Evolutionary conservation across 2,113 vertebrate species (phyloP).

Genomic region (Chamaetylas fuelleborni): DNA sequence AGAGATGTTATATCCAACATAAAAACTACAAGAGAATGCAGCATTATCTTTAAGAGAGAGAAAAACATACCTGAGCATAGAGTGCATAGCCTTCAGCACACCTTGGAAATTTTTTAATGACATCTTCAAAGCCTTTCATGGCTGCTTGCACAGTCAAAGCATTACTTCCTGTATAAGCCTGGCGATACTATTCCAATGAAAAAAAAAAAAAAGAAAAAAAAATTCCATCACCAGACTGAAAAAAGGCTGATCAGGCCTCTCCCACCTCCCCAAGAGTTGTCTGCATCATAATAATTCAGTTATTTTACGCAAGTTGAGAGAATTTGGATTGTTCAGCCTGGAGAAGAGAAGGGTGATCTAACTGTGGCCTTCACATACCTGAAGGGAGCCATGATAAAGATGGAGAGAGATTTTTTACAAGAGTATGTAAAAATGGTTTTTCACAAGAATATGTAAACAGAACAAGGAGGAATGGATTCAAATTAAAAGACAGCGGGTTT

Average conservation of each 20-base stretch:
- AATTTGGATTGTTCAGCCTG: background rate
- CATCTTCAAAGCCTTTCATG: conserved; percentile 96
- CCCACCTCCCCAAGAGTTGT: background rate
- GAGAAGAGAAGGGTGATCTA: background rate
- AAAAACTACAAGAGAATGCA: background rate
- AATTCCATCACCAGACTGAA: background rate
- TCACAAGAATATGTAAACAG: background rate
- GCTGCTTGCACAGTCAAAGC: conserved; percentile 90
- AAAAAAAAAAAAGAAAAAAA: background rate
- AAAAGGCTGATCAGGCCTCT: background rate
- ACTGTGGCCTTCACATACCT: background rate
- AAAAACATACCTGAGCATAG: conserved; percentile 89
- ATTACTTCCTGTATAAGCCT: conserved; percentile 97
- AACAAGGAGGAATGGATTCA: background rate
- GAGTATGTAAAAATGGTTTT: background rate
- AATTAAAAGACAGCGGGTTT: fast-evolving
- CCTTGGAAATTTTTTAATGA: conserved; percentile 91
- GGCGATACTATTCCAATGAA: conserved; percentile 85
- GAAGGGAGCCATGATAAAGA: background rate
- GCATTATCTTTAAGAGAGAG: background rate
- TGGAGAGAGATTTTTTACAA: background rate
- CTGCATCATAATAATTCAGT: background rate
- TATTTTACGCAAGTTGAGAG: background rate
- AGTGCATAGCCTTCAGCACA: conserved; percentile 98
- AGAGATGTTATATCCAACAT: background rate